A percentile compares a stretch with the other conserved stretches of the same genome.
Conservation (phyloP, 2,797 vertebrate species). For the Philypnodon macrostomus region DNA sequence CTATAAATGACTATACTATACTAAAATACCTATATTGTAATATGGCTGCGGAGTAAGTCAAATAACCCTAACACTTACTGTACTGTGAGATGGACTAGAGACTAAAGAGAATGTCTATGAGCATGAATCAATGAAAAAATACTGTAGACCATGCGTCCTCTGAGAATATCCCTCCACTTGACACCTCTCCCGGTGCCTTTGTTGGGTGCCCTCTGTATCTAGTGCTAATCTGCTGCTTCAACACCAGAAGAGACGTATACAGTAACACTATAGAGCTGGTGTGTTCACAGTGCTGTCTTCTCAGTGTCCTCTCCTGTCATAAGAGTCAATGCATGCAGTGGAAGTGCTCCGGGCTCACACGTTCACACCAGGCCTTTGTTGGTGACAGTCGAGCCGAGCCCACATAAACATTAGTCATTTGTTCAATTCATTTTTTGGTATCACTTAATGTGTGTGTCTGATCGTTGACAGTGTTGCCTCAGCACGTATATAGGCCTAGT, state of each 20-base stretch:
- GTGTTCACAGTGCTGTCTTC: conserved; percentile 10
- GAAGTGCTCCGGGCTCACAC: conserved; percentile 17
- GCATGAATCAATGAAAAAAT: too few species aligned
- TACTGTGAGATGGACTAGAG: too few species aligned
- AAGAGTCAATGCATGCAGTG: conserved; percentile 10
- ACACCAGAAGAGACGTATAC: conserved; percentile 2
- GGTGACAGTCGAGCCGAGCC: background rate
- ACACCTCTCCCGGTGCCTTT: conserved; percentile 1
- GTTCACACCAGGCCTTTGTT: conserved; percentile 12
- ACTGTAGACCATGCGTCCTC: conserved; percentile 12
- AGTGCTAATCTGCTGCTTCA: conserved; percentile 11
- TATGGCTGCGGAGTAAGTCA: too few species aligned
- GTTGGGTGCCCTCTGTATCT: background rate
- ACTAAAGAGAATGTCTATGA: too few species aligned
- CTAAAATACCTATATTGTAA: too few species aligned
- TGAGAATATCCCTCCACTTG: conserved; percentile 20
- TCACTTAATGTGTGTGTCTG: too few species aligned
- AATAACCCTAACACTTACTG: too few species aligned
- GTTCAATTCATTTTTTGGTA: too few species aligned
- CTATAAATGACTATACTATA: too few species aligned
- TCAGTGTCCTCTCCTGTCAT: conserved; percentile 26
- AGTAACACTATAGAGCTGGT: conserved; percentile 4
- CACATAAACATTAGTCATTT: conserved; percentile 3
- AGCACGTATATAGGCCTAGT: too few species aligned
- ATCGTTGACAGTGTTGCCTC: too few species aligned